A percentile compares a stretch with the other conserved stretches of the same genome.
Conservation (phyloP, 2,888 invertebrate species). For the Cryptophagus acutangulus region DNA sequence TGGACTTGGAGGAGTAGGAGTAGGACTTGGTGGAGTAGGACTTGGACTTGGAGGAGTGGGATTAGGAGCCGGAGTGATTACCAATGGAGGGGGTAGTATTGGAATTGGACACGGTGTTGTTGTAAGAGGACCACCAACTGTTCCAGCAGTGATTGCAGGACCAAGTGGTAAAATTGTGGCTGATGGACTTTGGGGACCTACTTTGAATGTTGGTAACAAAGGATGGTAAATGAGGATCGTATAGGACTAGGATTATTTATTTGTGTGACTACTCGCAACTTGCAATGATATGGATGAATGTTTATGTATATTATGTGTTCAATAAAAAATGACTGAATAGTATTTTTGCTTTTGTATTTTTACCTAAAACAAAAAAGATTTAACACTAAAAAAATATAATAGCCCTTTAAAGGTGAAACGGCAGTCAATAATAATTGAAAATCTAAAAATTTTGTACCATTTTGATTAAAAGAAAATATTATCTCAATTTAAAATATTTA, state of each 20-base stretch:
- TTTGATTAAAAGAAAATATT: no score
- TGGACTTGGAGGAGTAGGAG: slow-evolving; percentile 6
- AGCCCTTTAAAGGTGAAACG: no score
- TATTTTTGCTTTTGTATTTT: no score
- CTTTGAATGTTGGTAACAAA: slow-evolving; percentile 31
- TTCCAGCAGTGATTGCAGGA: slow-evolving; percentile 36
- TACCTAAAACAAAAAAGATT: no score
- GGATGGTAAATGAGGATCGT: slow-evolving; percentile 2
- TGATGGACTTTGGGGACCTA: slow-evolving; percentile 43
- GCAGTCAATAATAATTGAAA: no score
- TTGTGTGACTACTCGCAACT: no score
- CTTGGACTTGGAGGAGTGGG: slow-evolving; percentile 13
- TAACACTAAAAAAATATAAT: no score
- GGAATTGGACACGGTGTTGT: slow-evolving; percentile 17
- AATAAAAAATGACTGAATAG: background rate
- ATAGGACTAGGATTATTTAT: no score
- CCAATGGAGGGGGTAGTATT: slow-evolving; percentile 8
- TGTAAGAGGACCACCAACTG: slow-evolving; percentile 35
- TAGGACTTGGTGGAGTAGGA: slow-evolving; percentile 17
- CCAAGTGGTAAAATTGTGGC: slow-evolving; percentile 38
- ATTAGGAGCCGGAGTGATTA: background rate
- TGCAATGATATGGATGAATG: background rate
- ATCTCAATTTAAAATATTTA: no score
- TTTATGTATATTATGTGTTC: background rate
- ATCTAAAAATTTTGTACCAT: no score